phyloP scores from a whole-genome alignment of 2,113 vertebrate species.

The Nesogale talazaci region DNA sequence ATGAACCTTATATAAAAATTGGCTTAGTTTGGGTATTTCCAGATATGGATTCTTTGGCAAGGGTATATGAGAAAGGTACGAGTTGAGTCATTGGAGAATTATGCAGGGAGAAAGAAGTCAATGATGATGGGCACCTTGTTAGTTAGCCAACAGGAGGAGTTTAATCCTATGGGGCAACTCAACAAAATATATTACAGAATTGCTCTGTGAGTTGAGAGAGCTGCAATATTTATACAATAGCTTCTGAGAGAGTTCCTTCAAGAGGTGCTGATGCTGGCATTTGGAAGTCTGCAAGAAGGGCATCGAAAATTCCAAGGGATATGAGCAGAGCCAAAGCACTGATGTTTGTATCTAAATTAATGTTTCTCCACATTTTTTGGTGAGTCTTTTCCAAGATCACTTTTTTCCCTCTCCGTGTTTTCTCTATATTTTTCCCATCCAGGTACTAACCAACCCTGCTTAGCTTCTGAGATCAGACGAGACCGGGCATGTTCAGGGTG shows the following conservation, averaged over 20 bases:
- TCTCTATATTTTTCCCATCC: too few species aligned
- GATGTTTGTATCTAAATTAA: neutral
- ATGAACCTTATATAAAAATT: slow-evolving; percentile 27
- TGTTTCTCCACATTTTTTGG: neutral
- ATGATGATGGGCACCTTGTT: neutral
- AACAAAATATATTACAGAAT: neutral
- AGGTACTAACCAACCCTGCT: too few species aligned
- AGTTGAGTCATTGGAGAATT: neutral
- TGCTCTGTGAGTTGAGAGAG: neutral
- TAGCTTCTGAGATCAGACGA: too few species aligned
- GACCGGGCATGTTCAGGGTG: too few species aligned
- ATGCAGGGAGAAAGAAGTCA: neutral
- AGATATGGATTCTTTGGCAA: neutral
- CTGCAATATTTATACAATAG: too few species aligned
- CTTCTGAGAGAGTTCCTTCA: too few species aligned
- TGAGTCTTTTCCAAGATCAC: neutral
- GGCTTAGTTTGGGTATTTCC: neutral
- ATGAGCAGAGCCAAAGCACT: neutral
- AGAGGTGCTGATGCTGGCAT: neutral
- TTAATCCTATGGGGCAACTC: neutral
- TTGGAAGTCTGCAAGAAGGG: neutral
- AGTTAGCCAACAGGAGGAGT: neutral
- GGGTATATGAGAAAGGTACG: neutral
- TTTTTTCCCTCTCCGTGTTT: neutral
- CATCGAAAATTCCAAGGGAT: neutral